A percentile compares a stretch with the other conserved stretches of the same genome.
Conservation (phyloP, 2,113 vertebrate genomes). For the Furnarius figulus region DNA sequence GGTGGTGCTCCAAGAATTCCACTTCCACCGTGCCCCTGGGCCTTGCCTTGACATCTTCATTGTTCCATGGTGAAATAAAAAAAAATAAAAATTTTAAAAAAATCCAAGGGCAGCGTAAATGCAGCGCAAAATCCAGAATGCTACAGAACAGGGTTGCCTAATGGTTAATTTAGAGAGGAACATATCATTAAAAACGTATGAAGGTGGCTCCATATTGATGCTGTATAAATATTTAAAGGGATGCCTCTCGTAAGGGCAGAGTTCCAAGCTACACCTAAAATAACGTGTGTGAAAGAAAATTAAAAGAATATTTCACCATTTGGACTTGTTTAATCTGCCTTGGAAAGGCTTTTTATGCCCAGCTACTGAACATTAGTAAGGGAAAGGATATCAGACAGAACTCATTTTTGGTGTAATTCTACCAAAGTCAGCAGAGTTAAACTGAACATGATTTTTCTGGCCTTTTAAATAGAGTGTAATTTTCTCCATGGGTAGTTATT, state of each 20-base stretch:
- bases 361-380: neutral
- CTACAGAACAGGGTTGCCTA: neutral
- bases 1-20: constrained; percentile 69
- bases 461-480: constrained; percentile 66
- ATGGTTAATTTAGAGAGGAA: constrained; percentile 48
- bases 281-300: constrained; percentile 19
- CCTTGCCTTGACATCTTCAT: constrained; percentile 79
- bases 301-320: constrained; percentile 57
- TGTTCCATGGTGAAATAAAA: constrained; percentile 63
- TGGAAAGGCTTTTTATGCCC: neutral
- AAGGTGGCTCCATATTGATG: constrained; percentile 37
- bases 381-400: constrained; percentile 4
- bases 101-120: neutral
- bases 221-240: constrained; percentile 59
- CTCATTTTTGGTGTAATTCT: constrained; percentile 42
- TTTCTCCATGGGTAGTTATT: constrained; percentile 69
- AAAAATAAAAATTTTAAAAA: constrained; percentile 43
- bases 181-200: constrained; percentile 50
- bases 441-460: constrained; percentile 52
- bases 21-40: constrained; percentile 76
- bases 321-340: constrained; percentile 3
- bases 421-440: constrained; percentile 64
- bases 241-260: constrained; percentile 16
- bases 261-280: constrained; percentile 49
- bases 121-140: neutral